Evolutionary conservation across 2,797 vertebrate species (phyloP).

Genomic region (Enteromius trimaculatus): DNA sequence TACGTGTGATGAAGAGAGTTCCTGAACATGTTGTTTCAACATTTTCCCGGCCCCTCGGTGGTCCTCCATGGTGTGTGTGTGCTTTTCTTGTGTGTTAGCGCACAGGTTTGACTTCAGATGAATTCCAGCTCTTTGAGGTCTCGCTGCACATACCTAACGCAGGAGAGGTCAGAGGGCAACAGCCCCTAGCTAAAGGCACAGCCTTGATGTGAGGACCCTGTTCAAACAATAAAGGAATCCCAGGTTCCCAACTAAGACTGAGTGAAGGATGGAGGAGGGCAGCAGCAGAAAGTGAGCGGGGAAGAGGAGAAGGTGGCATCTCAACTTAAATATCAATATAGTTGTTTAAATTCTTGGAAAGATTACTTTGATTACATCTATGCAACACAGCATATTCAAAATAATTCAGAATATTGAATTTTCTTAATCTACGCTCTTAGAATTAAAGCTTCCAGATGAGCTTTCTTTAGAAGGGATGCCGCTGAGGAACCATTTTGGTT

Average conservation of each 20-base stretch:
- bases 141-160: conserved; percentile 65
- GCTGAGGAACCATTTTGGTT: background rate
- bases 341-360: background rate
- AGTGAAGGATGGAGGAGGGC: conserved; percentile 22
- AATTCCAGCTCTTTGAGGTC: conserved; percentile 66
- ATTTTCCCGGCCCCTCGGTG: conserved; percentile 44
- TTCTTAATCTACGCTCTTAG: background rate
- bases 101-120: conserved; percentile 65
- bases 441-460: background rate
- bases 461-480: background rate
- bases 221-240: conserved; percentile 85
- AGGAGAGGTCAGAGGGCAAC: conserved; percentile 78
- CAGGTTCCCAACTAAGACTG: conserved; percentile 72
- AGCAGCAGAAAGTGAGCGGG: background rate
- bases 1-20: conserved; percentile 15
- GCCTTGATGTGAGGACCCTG: conserved; percentile 80
- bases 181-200: conserved; percentile 80
- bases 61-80: conserved; percentile 32
- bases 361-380: background rate
- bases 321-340: background rate
- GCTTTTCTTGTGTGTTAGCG: conserved; percentile 50
- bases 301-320: background rate
- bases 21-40: conserved; percentile 47
- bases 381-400: too few species aligned
- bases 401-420: background rate